Percentiles rank a stretch among this genome's conserved stretches.
Evolutionary conservation across 2,113 vertebrate species (phyloP).

Genomic region (Alethe castanea): DNA sequence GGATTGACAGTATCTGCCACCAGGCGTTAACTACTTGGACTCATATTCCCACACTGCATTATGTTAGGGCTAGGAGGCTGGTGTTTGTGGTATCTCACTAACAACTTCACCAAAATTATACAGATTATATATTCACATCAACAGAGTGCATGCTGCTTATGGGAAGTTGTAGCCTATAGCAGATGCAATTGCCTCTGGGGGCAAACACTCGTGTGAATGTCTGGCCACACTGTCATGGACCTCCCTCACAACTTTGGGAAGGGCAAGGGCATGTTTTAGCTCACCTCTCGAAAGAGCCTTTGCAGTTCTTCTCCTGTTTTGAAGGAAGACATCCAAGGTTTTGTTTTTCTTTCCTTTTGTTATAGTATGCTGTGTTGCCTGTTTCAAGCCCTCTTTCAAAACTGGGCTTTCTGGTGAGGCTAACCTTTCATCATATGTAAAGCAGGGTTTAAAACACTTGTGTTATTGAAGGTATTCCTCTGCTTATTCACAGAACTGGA

Average conservation of each 20-base stretch:
- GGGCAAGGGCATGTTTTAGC: neutral
- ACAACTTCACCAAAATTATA: neutral
- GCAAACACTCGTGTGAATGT: accelerated
- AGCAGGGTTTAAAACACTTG: neutral
- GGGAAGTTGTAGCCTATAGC: neutral
- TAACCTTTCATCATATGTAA: neutral
- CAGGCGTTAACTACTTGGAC: neutral
- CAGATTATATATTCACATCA: neutral
- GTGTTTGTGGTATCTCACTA: neutral
- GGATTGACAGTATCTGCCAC: neutral
- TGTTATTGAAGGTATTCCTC: neutral
- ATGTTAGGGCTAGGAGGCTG: neutral
- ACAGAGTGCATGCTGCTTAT: neutral
- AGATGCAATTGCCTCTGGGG: neutral
- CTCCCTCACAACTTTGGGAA: neutral
- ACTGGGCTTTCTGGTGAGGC: neutral
- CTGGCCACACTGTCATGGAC: accelerated
- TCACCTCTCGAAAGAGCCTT: neutral
- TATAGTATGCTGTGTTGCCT: neutral
- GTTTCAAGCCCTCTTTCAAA: neutral
- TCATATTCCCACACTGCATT: neutral
- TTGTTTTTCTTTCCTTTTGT: neutral
- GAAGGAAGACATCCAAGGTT: neutral
- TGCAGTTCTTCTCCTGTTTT: neutral
- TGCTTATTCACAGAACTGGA: neutral